phyloP scores from a whole-genome alignment of 92 coral and sea anemone genomes.

The Palythoa heliodiscus region DNA sequence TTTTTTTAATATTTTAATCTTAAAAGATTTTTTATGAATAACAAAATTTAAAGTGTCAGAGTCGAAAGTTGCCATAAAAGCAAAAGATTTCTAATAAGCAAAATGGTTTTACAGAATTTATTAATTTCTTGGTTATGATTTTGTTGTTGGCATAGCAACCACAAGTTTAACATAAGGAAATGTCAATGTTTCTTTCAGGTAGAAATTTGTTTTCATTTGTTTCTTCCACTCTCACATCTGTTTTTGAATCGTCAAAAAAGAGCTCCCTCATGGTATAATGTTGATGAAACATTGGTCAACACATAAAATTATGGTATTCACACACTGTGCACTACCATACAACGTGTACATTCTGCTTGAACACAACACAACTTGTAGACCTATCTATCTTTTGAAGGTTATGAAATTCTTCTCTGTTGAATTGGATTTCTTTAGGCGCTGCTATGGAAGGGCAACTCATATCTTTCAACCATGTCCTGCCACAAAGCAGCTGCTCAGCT shows the following conservation, averaged over 20 bases:
- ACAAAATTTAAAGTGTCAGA: not conserved
- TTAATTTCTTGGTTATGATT: not conserved
- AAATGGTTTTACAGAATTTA: not conserved
- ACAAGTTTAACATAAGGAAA: not conserved
- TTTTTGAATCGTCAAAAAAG: constrained; percentile 43
- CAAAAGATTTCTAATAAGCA: constrained; percentile 5
- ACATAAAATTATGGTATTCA: constrained; percentile 41
- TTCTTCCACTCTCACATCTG: constrained; percentile 47
- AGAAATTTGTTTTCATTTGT: constrained; percentile 35
- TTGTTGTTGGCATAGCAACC: constrained; percentile 49
- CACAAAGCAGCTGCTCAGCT: constrained; percentile 38
- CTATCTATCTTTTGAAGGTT: constrained; percentile 26
- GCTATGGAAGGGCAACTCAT: constrained; percentile 30
- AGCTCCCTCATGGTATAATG: constrained; percentile 33
- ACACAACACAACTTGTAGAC: not conserved
- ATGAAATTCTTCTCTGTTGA: constrained; percentile 30
- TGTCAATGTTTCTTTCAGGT: not conserved
- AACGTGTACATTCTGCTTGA: constrained; percentile 10
- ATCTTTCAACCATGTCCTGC: constrained; percentile 15
- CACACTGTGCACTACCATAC: constrained; percentile 30
- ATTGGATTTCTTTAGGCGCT: constrained; percentile 13
- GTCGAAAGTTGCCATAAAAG: not conserved
- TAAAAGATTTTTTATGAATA: constrained; percentile 40
- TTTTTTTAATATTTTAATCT: constrained; percentile 3
- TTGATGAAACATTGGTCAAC: constrained; percentile 25